Percentiles rank a stretch among this genome's conserved stretches.
phyloP scores from a whole-genome alignment of 1,140 invertebrate species.

The Planococcus citri region DNA sequence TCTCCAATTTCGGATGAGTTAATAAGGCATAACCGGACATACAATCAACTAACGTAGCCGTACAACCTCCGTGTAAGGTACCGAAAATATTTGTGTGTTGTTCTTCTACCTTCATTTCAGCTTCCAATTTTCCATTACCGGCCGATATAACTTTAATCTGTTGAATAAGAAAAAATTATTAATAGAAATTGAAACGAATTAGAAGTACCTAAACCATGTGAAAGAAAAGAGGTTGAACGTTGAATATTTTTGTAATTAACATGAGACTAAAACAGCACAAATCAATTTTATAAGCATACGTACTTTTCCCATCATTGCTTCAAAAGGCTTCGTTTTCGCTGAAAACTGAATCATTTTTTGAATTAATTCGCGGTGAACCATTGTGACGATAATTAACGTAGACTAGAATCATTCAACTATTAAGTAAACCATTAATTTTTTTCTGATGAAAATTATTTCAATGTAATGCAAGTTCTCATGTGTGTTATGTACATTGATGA shows the following conservation, averaged over 20 bases:
- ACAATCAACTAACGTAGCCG: constrained; percentile 65
- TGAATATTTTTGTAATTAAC: no score
- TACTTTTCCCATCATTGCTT: not conserved
- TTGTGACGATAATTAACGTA: no score
- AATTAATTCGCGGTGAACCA: not conserved
- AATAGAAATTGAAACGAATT: constrained; percentile 21
- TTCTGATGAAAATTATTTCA: no score
- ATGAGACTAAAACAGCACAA: no score
- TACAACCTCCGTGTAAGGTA: constrained; percentile 71
- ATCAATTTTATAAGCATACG: no score
- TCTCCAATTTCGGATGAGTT: constrained; percentile 43
- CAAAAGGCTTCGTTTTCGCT: not conserved
- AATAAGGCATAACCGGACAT: constrained; percentile 69
- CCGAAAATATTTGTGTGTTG: constrained; percentile 65
- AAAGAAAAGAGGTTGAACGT: no score
- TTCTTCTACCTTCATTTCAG: constrained; percentile 59
- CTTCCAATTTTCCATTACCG: constrained; percentile 50
- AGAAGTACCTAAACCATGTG: no score
- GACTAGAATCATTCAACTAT: no score
- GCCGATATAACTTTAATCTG: constrained; percentile 56
- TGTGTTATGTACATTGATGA: no score
- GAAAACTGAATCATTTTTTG: constrained; percentile 3
- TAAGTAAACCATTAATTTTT: no score
- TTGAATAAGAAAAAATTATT: no score
- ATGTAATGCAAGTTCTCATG: no score